Evolutionary conservation across 92 coral and sea anemone species (phyloP).

Genomic region (Epizoanthus rinbou): DNA sequence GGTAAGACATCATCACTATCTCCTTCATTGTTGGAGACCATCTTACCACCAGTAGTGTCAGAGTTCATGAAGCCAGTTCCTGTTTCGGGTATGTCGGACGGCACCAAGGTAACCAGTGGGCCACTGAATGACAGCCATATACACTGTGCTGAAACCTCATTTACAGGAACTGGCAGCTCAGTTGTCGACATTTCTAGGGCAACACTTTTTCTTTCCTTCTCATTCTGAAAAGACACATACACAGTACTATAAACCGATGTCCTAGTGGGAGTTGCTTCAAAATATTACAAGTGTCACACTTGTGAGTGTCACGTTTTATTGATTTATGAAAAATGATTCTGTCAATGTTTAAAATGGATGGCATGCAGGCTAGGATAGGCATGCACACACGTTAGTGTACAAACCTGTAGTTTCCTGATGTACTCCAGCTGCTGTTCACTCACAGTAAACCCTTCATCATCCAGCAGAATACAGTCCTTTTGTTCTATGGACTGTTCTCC

Average conservation of each 20-base stretch:
- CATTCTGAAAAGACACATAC: slow-evolving; percentile 51
- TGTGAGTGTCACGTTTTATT: no score
- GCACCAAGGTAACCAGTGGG: slow-evolving; percentile 25
- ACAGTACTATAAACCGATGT: no score
- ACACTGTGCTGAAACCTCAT: slow-evolving; percentile 67
- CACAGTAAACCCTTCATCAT: slow-evolving; percentile 32
- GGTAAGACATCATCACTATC: slow-evolving; percentile 8
- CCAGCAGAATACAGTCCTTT: not conserved
- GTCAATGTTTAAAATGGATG: no score
- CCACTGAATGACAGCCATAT: slow-evolving; percentile 62
- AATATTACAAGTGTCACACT: no score
- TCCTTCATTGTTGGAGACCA: not conserved
- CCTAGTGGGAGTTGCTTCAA: no score
- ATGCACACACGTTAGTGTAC: not conserved
- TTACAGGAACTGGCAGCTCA: slow-evolving; percentile 75
- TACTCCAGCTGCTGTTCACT: slow-evolving; percentile 61
- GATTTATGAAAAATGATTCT: no score
- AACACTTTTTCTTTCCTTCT: slow-evolving; percentile 75
- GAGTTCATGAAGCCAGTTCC: not conserved
- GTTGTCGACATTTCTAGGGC: slow-evolving; percentile 45
- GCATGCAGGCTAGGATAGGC: no score
- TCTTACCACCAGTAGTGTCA: slow-evolving; percentile 1
- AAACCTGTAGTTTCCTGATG: slow-evolving; percentile 73
- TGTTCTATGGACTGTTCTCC: not conserved
- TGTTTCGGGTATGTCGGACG: not conserved